Evolutionary conservation across 1,140 invertebrate species (phyloP).

Genomic region (Drosophila gunungcola): DNA sequence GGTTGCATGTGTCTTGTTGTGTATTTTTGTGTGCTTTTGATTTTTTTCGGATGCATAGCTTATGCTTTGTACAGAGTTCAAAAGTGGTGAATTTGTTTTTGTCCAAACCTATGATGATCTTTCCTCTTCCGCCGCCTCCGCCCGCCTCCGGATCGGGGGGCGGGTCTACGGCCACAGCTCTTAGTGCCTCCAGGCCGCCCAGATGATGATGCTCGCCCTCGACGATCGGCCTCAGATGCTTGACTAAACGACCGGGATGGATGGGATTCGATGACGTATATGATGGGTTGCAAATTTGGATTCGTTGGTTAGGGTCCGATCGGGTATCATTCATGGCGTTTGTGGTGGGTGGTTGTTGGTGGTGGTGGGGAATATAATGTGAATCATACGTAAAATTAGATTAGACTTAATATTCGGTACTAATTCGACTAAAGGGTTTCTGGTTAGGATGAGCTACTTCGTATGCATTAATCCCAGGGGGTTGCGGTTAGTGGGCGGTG

Average conservation of each 20-base stretch:
- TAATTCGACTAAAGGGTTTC: conserved; percentile 1
- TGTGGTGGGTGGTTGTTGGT: neutral
- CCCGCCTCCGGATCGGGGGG: conserved; percentile 40
- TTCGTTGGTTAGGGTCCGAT: conserved; percentile 42
- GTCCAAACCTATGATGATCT: conserved; percentile 85
- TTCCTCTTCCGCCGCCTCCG: conserved; percentile 67
- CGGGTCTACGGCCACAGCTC: conserved; percentile 16
- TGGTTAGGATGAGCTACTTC: conserved; percentile 66
- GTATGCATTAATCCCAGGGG: conserved; percentile 48
- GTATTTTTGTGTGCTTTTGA: conserved; percentile 33
- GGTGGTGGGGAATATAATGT: conserved; percentile 26
- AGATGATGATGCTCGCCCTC: conserved; percentile 72
- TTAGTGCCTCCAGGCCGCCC: conserved; percentile 49
- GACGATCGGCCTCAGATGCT: conserved; percentile 80
- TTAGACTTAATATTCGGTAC: conserved; percentile 41
- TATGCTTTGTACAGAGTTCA: conserved; percentile 61
- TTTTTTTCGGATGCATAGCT: conserved; percentile 55
- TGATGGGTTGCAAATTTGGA: conserved; percentile 43
- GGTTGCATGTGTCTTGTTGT: conserved; percentile 26
- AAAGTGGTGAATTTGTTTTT: conserved; percentile 61
- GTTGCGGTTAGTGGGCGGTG: conserved; percentile 35
- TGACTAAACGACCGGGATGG: conserved; percentile 49
- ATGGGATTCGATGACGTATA: conserved; percentile 19
- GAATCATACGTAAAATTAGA: conserved; percentile 51
- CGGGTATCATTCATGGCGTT: conserved; percentile 24